phyloP scores from a whole-genome alignment of 2,888 invertebrate species.

The Tuta absoluta region DNA sequence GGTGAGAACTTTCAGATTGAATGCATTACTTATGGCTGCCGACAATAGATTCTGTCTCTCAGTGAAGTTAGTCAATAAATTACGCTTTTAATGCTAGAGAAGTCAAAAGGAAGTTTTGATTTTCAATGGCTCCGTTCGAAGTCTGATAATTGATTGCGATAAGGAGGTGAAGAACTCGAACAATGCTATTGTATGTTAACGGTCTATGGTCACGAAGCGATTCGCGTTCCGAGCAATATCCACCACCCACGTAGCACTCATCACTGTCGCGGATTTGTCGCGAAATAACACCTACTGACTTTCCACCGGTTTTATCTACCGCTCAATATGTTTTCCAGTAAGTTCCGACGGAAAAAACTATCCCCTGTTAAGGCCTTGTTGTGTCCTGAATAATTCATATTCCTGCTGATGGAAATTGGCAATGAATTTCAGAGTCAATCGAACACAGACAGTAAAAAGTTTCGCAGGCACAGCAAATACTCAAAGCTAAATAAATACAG shows the following conservation, averaged over 20 bases:
- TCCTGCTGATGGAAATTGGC: too few species aligned
- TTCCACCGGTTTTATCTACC: too few species aligned
- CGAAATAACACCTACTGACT: constrained; percentile 39
- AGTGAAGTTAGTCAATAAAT: neutral
- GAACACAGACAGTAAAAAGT: too few species aligned
- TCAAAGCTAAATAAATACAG: constrained; percentile 31
- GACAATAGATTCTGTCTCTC: neutral
- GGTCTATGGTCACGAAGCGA: constrained; percentile 1
- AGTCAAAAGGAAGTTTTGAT: constrained; percentile 3
- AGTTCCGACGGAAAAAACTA: too few species aligned
- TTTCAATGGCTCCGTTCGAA: neutral
- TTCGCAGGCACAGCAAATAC: constrained; percentile 19
- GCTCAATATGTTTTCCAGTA: too few species aligned
- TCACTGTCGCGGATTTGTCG: constrained; percentile 64
- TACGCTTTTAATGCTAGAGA: neutral
- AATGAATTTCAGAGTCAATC: too few species aligned
- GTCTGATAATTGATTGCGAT: constrained; percentile 12
- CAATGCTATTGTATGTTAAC: constrained; percentile 35
- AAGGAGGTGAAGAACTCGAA: constrained; percentile 29
- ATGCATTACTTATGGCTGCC: neutral
- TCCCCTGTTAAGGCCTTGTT: too few species aligned
- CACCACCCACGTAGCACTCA: constrained; percentile 59
- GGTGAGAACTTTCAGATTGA: constrained; percentile 2
- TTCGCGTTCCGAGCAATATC: constrained; percentile 43
- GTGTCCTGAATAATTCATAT: too few species aligned